Evolutionary conservation across 2,113 vertebrate genomes (phyloP), one percentile per base, ranked within the genome.

Genomic region (Chrysochloris asiatica): DNA sequence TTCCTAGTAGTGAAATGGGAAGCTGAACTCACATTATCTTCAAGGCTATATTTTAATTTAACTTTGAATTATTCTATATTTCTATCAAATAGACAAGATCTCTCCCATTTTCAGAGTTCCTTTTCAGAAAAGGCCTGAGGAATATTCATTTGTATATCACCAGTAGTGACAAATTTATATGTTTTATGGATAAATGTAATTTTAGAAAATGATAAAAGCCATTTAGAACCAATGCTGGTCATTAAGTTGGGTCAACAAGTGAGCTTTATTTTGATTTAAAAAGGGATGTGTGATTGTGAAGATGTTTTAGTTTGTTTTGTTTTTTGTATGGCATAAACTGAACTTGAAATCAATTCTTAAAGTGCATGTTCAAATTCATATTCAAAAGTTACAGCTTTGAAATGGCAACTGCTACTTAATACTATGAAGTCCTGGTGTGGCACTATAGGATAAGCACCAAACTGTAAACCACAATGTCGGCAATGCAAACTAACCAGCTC

Each of bases 231-330:
- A 93, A 61, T 59, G 41, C 3, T 80, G 2, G 8, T 45, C 50
- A n/a, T 12, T n/a, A 48, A 69, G 13, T 28, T 65, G 24, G 17
- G 1, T 45, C 92, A 73, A 85, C 19, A 85, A 85, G 16, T 82
- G 36, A 94, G 88, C 33, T 78, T 61, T 78, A 85, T 69, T 95
- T 89, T 73, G n/a, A 83, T 67, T 92, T 72, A 73, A 21, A 72
- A 81, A 88, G 38, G 73, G 14, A 19, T 30, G 1, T 54, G 4
- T 82, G 36, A 41, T 67, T 21, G 14, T 72, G 45, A 52, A 88
- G 30, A 85, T 54, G 16, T 50, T 50, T 8, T 16, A 54, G 24
- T 4, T 75, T 63, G 26, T 3, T 1, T 72, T 75, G 30, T 83
- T 86, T 83, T 83, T 83, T 36, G 28, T 41, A 61, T 36, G 21